Evolutionary conservation across 2,888 invertebrate species (phyloP).

Genomic region (Seira musarum): DNA sequence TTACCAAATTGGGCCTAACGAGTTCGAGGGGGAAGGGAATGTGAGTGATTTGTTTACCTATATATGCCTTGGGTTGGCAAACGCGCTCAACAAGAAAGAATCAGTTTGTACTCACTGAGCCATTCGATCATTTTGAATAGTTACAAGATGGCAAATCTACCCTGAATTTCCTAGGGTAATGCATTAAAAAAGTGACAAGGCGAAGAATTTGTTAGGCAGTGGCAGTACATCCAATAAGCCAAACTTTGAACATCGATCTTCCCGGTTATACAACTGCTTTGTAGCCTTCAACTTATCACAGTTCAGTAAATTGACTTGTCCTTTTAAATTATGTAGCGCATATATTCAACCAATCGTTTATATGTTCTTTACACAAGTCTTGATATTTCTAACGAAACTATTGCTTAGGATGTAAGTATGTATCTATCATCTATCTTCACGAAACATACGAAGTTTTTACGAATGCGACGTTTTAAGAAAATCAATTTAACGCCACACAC

Average conservation of each 20-base stretch:
- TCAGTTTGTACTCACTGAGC: background rate
- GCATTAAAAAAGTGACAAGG: background rate
- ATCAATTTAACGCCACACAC: background rate
- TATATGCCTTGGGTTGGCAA: background rate
- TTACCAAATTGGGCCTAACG: slow-evolving; percentile 63
- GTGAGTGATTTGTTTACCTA: background rate
- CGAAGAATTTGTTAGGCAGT: background rate
- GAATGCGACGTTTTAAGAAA: background rate
- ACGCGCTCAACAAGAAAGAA: background rate
- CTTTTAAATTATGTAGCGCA: background rate
- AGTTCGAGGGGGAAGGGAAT: slow-evolving; percentile 51
- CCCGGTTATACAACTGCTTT: background rate
- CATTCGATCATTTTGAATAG: background rate
- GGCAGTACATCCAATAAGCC: background rate
- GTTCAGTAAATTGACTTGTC: slow-evolving; percentile 1
- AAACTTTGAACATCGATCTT: background rate
- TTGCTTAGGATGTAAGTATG: background rate
- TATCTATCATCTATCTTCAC: background rate
- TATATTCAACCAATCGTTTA: background rate
- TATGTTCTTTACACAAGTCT: background rate
- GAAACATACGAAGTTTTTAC: background rate
- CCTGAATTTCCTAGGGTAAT: background rate
- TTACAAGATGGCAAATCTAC: background rate
- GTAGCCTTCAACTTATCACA: background rate
- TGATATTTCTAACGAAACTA: background rate